phyloP scores from a whole-genome alignment of 2,113 vertebrate genomes.

The Hirundichthys speculiger region DNA sequence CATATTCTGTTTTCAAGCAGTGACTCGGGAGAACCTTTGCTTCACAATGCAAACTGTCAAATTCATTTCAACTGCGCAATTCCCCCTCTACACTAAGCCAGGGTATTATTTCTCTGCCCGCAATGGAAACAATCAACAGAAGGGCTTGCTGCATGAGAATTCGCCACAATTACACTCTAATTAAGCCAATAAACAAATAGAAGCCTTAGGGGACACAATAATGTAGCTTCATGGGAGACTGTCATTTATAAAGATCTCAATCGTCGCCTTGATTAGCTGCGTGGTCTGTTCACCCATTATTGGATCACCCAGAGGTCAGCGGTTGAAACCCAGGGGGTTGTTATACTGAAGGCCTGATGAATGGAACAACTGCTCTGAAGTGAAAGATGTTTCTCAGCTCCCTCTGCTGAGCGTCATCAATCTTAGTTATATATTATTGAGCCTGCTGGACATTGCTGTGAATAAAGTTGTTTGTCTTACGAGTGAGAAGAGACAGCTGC shows the following conservation, averaged over 20 bases:
- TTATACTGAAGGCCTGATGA: slow-evolving; percentile 45
- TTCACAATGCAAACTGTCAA: slow-evolving; percentile 35
- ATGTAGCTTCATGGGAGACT: slow-evolving; percentile 41
- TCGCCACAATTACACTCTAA: slow-evolving; percentile 61
- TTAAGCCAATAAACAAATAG: slow-evolving; percentile 76
- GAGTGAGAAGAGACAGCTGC: slow-evolving; percentile 16
- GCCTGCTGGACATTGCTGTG: slow-evolving; percentile 40
- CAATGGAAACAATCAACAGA: slow-evolving; percentile 39
- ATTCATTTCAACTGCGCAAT: slow-evolving; percentile 38
- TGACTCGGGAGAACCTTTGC: slow-evolving; percentile 37
- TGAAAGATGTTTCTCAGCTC: slow-evolving; percentile 29
- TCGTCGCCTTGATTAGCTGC: slow-evolving; percentile 60
- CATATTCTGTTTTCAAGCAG: slow-evolving; percentile 33
- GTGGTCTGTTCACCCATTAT: slow-evolving; percentile 45
- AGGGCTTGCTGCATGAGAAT: slow-evolving; percentile 37
- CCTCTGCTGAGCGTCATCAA: slow-evolving; percentile 34
- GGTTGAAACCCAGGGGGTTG: slow-evolving; percentile 14
- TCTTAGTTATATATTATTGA: slow-evolving; percentile 58
- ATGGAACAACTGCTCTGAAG: slow-evolving; percentile 51
- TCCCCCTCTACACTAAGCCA: slow-evolving; percentile 19
- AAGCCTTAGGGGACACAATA: slow-evolving; percentile 56
- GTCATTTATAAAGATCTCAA: slow-evolving; percentile 61
- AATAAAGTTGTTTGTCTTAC: slow-evolving; percentile 59
- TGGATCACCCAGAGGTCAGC: slow-evolving; percentile 54
- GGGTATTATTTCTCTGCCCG: slow-evolving; percentile 37